A percentile compares a stretch with the other conserved stretches of the same genome.
phyloP scores from a whole-genome alignment of 1,140 invertebrate species.

The Aphidius ervi region DNA sequence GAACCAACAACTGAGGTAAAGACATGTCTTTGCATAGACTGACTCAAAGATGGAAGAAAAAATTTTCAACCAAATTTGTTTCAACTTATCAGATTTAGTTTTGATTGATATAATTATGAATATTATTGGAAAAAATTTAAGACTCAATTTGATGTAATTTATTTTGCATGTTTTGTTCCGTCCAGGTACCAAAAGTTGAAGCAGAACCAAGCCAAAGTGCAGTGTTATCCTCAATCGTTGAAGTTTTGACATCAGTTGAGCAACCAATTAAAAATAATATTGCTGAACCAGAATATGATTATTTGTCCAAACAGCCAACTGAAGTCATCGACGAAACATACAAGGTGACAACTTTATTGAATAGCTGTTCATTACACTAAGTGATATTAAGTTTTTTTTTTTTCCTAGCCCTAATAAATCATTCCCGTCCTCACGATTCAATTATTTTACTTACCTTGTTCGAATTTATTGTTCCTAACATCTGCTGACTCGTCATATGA shows the following conservation, averaged over 20 bases:
- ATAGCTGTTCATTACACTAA: too few species aligned
- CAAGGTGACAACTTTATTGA: conserved; percentile 44
- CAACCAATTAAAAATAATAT: conserved; percentile 63
- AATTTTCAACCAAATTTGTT: neutral
- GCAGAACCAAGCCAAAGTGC: conserved; percentile 35
- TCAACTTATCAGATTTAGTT: too few species aligned
- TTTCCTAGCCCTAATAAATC: too few species aligned
- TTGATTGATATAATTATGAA: too few species aligned
- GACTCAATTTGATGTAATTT: neutral
- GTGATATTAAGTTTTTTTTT: too few species aligned
- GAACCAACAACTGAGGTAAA: conserved; percentile 29
- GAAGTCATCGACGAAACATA: conserved; percentile 76
- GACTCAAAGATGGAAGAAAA: neutral
- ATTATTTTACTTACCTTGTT: too few species aligned
- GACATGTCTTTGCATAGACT: too few species aligned
- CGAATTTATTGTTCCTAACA: too few species aligned
- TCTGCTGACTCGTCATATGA: too few species aligned
- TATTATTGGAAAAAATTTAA: too few species aligned
- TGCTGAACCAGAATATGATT: conserved; percentile 76
- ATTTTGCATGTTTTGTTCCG: conserved; percentile 1
- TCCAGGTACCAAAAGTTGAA: conserved; percentile 27
- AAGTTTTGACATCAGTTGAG: conserved; percentile 39
- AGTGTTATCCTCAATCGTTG: conserved; percentile 35
- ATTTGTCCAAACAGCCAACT: conserved; percentile 74
- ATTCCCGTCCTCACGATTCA: too few species aligned